Evolutionary conservation across 2,797 vertebrate genomes (phyloP).

Genomic region (Ambastaia sidthimunki): DNA sequence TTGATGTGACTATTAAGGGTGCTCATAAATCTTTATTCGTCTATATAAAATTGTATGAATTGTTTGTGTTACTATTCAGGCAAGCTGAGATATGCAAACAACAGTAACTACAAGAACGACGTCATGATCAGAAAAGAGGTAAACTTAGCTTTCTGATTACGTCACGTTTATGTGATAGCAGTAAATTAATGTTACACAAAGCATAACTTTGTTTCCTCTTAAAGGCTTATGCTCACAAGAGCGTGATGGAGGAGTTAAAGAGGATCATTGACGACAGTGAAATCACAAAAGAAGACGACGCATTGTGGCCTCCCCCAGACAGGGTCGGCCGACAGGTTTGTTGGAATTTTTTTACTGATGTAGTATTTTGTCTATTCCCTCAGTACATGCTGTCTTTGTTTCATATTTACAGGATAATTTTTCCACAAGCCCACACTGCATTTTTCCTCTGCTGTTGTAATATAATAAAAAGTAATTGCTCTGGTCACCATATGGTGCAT

Average conservation of each 20-base stretch:
- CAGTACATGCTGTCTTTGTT: too few relatives aligned
- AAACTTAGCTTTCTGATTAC: conserved; percentile 31
- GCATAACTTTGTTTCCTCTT: background rate
- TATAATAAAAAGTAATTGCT: background rate
- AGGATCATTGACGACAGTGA: conserved; percentile 99
- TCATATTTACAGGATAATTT: background rate
- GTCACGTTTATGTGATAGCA: too few relatives aligned
- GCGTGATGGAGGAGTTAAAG: conserved; percentile 98
- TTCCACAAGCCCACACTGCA: background rate
- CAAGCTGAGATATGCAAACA: conserved; percentile 96
- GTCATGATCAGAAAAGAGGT: conserved; percentile 99
- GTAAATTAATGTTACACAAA: too few relatives aligned
- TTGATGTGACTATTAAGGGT: background rate
- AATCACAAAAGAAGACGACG: conserved; percentile 99
- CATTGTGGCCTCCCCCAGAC: conserved; percentile 96
- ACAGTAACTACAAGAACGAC: conserved; percentile 99
- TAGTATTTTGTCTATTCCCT: background rate
- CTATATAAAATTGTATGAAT: background rate
- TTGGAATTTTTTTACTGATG: conserved; percentile 6
- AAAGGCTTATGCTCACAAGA: conserved; percentile 97
- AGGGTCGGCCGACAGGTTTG: conserved; percentile 96
- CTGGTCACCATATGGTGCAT: background rate
- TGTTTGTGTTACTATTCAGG: conserved; percentile 72
- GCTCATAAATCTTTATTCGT: background rate
- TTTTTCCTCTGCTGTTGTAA: background rate